phyloP scores from a whole-genome alignment of 2,113 vertebrate genomes.

The Australoheros scitulus region DNA sequence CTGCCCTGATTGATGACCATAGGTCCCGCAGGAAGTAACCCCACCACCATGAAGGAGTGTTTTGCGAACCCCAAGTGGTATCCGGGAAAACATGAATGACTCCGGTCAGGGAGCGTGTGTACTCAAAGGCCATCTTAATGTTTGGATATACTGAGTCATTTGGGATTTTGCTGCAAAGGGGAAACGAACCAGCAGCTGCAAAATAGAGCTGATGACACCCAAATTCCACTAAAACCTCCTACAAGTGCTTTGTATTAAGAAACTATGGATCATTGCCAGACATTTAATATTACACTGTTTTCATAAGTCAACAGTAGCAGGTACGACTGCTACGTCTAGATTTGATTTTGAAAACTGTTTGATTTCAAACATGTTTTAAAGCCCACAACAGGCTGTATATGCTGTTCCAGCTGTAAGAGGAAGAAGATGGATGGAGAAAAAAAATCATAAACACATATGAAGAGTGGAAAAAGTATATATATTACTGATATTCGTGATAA shows the following conservation, averaged over 20 bases:
- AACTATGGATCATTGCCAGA: background rate
- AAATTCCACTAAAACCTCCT: conserved; percentile 12
- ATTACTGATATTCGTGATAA: background rate
- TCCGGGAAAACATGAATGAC: conserved; percentile 77
- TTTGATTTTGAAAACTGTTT: background rate
- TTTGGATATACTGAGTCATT: conserved; percentile 67
- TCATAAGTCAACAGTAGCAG: background rate
- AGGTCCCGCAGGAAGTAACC: conserved; percentile 79
- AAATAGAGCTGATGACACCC: conserved; percentile 30
- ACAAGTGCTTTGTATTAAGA: background rate
- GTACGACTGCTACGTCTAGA: background rate
- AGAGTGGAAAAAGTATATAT: background rate
- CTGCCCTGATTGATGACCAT: conserved; percentile 78
- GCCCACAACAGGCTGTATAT: background rate
- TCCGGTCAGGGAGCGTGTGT: conserved; percentile 68
- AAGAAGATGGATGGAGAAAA: background rate
- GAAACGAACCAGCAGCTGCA: conserved; percentile 37
- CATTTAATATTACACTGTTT: background rate
- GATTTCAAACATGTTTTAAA: background rate
- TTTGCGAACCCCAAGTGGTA: conserved; percentile 80
- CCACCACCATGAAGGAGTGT: conserved; percentile 80
- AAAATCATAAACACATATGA: background rate
- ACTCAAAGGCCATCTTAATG: conserved; percentile 72
- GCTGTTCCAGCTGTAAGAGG: too few species aligned
- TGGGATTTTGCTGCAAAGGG: conserved; percentile 53